Base-by-base conservation (phyloP, 92 coral and sea anemone genomes). In the Paramuricea clavata region DNA sequence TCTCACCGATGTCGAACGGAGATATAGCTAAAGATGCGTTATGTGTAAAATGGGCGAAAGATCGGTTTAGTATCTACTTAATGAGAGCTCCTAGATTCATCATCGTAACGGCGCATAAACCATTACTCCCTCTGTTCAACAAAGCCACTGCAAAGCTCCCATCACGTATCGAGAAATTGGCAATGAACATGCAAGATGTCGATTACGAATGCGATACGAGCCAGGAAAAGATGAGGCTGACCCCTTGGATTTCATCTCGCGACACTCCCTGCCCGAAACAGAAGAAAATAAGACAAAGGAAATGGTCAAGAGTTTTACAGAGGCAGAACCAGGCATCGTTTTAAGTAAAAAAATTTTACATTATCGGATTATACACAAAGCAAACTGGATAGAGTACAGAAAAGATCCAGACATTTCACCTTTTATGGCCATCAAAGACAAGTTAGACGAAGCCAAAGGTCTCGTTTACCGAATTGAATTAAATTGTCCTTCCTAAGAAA, bases 171-270 rank as follows among this genome's bases (percentile, higher is more conserved):
- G 89, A 91, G 74, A 83, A 76, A 59, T 89, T 82, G 94, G 89
- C 89, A 0, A 89, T 93, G 92, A 85, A 76, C 80, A 87, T 93
- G 97, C 94, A 89, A 30, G 87, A 91, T 79, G 93, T 93, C 0
- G 91, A 91, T 44, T 89, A 72, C 27, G 89, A 89, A 57, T 93
- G 39, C 52, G 50, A 30, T 93, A 91, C 15, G 87, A 88, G 21
- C 92, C 92, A 0, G 81, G 86, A 1, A 91, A 90, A n/a, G 89
- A 90, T 49, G 90, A 90, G n/a, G 81, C 81, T 57, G 57, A 81
- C 31, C 74, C 74, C 13, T 32, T 81, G n/a, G 75, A 57, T 35
- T 60, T 81, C 39, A 72, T 82, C 76, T 82, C 77, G 77, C 77
- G 76, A 47, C 86, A 68, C 22, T 62, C 77, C 76, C 43, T 82